Percentiles rank a stretch among this genome's conserved stretches.
These are phyloP conservation scores for Euura saliciscinereae DNA, from an alignment of 1,140 invertebrate species.

Conservation along the genomic window DNA sequence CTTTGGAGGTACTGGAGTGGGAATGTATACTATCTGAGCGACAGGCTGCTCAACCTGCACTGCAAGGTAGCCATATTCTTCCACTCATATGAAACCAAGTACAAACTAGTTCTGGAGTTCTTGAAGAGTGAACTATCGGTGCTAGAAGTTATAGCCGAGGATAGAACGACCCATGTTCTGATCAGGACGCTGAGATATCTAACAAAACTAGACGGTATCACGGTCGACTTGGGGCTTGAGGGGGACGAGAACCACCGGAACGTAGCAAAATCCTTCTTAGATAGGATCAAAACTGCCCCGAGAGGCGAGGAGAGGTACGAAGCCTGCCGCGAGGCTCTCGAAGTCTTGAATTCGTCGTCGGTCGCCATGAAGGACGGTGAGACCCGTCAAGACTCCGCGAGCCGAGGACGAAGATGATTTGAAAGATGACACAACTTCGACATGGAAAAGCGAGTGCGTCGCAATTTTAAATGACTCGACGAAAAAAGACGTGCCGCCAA, in stretches of 20 bases:
- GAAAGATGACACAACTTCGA: too few relatives aligned
- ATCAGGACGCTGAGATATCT: not conserved
- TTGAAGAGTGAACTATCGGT: not conserved
- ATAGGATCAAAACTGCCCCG: conserved; percentile 11
- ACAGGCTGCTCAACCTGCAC: too few relatives aligned
- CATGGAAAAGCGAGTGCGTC: too few relatives aligned
- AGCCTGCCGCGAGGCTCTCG: conserved; percentile 15
- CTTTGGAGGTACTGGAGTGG: too few relatives aligned
- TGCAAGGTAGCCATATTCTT: too few relatives aligned
- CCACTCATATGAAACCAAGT: not conserved
- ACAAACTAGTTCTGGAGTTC: not conserved
- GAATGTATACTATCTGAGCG: too few relatives aligned
- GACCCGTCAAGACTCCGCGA: too few relatives aligned
- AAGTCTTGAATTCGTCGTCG: conserved; percentile 24
- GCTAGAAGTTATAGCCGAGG: not conserved
- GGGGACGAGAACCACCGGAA: not conserved
- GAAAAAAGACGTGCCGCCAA: too few relatives aligned
- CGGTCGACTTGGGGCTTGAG: too few relatives aligned
- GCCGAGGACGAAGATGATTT: too few relatives aligned
- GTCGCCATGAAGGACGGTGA: conserved; percentile 17
- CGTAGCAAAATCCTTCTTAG: not conserved
- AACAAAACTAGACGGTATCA: not conserved
- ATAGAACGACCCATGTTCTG: not conserved
- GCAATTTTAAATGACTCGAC: too few relatives aligned
- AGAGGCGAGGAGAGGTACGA: conserved; percentile 18